Base-by-base conservation (phyloP, 2,797 vertebrate genomes). In the Fratercula arctica region DNA sequence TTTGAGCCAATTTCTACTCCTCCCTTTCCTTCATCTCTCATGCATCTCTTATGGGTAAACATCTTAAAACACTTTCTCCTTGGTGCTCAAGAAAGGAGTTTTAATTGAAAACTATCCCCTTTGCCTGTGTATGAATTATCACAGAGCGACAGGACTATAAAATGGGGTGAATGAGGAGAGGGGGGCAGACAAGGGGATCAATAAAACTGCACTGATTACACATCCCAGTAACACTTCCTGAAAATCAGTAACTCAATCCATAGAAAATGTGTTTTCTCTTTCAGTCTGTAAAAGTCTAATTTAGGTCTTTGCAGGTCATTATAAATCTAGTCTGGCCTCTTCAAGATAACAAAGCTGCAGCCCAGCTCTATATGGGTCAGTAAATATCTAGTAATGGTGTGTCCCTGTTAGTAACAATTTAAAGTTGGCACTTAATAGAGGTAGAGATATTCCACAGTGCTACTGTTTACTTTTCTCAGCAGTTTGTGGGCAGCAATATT, bases 391-490 rank as follows among this genome's bases (percentile, higher is more conserved):
- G 33, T 85, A 24, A 72, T 66, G 9, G 15, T 87, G 41, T 89
- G 13, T 50, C 35, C 43, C 63, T 21, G 17, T 67, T 51, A 90
- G 18, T 26, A 73, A 81, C 50, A 87, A 95, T 92, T 93, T 80
- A 76, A 74, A 76, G 10, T 37, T 93, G 26, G 6, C 59, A 82
- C 28, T 91, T 96, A 84, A 81, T 39, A 66, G 63, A 83, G 46
- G 54, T 37, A 87, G 59, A 91, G 61, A 48, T 77, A 87, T 31
- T 89, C 41, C 11, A 74, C n/a, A 46, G 39, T 59, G 14, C 11
- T 86, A 51, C 18, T 95, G 17, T 94, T 97, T 93, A 88, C 28
- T 90, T 68, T 94, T 90, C 76, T 68, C 26, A 96, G 59, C 60
- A 89, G 43, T 77, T 93, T 70, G 59, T 45, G 33, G 90, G n/a